Conservation (phyloP, 1,140 invertebrate genomes). For the Aplysia californica region DNA sequence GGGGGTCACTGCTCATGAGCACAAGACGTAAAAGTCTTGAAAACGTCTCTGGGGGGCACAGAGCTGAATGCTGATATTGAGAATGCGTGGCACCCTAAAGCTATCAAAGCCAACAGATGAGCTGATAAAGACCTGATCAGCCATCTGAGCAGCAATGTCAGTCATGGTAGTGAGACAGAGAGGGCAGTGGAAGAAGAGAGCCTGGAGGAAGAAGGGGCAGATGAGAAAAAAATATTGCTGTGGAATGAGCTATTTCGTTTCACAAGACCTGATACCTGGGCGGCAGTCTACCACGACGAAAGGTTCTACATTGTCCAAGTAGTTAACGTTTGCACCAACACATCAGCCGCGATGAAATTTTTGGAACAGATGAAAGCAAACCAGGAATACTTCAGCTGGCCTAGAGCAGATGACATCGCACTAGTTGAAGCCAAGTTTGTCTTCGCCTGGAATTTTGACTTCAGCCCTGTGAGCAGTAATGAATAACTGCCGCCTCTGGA, state of each 20-base stretch:
- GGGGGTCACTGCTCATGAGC: not conserved
- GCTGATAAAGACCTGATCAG: too few species aligned
- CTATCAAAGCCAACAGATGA: not conserved
- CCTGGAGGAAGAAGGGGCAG: too few species aligned
- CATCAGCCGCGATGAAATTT: not conserved
- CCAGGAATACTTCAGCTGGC: not conserved
- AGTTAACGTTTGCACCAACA: not conserved
- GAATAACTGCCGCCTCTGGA: not conserved
- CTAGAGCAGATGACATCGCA: not conserved
- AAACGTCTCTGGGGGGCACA: not conserved
- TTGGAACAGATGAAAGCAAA: not conserved
- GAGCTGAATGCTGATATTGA: not conserved
- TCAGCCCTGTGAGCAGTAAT: not conserved
- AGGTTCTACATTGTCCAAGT: not conserved
- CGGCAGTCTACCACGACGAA: not conserved
- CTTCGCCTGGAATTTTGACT: not conserved
- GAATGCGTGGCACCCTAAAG: not conserved
- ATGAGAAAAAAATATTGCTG: too few species aligned
- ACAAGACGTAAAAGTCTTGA: not conserved
- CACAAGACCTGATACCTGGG: not conserved
- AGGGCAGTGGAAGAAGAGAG: too few species aligned
- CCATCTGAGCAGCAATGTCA: too few species aligned
- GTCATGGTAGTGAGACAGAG: too few species aligned
- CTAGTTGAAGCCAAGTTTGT: not conserved
- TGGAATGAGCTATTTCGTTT: too few species aligned